phyloP scores from a whole-genome alignment of 2,113 vertebrate genomes.

The Myiopsitta monachus region DNA sequence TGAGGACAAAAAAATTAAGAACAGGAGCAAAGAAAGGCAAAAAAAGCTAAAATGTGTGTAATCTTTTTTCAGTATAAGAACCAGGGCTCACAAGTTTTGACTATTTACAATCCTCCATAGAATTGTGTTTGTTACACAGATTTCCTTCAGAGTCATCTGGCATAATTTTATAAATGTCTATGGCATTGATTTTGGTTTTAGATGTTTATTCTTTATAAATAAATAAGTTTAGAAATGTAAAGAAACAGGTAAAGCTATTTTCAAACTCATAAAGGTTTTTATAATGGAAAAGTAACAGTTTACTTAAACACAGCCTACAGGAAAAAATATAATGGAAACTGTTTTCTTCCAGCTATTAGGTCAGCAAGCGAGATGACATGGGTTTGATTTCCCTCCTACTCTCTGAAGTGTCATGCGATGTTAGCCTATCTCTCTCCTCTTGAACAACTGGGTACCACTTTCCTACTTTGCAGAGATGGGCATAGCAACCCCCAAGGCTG shows the following conservation, averaged over 20 bases:
- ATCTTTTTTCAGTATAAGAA: not conserved
- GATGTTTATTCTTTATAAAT: not conserved
- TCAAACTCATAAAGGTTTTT: not conserved
- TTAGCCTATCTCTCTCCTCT: not conserved
- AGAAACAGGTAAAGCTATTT: not conserved
- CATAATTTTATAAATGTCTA: not conserved
- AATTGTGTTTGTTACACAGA: not conserved
- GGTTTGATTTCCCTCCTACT: not conserved
- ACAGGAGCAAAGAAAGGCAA: not conserved
- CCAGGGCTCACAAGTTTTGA: not conserved
- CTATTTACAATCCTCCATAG: not conserved
- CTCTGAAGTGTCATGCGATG: not conserved
- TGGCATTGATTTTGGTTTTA: not conserved
- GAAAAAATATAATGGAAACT: not conserved
- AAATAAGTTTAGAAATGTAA: not conserved
- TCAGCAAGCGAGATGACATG: not conserved
- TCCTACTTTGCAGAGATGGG: not conserved
- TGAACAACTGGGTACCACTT: not conserved
- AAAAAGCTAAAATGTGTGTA: not conserved
- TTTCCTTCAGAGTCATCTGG: not conserved
- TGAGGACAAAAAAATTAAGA: not conserved
- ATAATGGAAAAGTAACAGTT: not conserved
- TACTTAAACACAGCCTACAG: not conserved
- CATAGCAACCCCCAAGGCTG: not conserved
- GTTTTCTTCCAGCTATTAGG: not conserved